A percentile compares a stretch with the other conserved stretches of the same genome.
phyloP scores from a whole-genome alignment of 2,113 vertebrate species.

The Bufo gargarizans region DNA sequence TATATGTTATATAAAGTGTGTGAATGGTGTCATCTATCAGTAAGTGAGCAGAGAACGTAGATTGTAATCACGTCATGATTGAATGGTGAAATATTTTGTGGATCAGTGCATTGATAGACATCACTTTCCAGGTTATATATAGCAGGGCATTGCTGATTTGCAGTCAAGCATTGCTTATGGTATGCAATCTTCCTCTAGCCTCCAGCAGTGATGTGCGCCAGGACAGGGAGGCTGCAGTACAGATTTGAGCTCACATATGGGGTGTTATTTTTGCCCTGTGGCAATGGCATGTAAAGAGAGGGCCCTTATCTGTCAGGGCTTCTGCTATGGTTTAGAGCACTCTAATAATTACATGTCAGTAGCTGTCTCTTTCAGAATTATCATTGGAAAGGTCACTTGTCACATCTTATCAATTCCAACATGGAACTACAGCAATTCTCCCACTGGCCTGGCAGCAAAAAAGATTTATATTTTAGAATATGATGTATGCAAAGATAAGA shows the following conservation, averaged over 20 bases:
- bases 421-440: background rate
- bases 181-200: background rate
- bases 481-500: background rate
- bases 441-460: background rate
- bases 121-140: background rate
- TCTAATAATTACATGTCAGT: constrained; percentile 37
- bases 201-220: background rate
- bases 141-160: background rate
- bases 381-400: constrained; percentile 45
- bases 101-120: background rate
- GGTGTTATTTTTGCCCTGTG: background rate
- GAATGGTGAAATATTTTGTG: background rate
- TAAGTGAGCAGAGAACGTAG: too few relatives aligned
- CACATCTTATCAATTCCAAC: constrained; percentile 22
- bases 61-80: background rate
- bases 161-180: background rate
- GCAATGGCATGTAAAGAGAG: background rate
- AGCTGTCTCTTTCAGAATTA: constrained; percentile 30
- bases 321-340: constrained; percentile 25
- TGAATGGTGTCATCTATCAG: too few relatives aligned
- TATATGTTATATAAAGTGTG: background rate
- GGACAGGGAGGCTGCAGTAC: background rate
- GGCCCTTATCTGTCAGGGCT: constrained; percentile 8
- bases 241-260: background rate
- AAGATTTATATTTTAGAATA: background rate